These are phyloP conservation scores for Staurois parvus DNA, from an alignment of 2,797 vertebrate genomes.

Conservation along the genomic window DNA sequence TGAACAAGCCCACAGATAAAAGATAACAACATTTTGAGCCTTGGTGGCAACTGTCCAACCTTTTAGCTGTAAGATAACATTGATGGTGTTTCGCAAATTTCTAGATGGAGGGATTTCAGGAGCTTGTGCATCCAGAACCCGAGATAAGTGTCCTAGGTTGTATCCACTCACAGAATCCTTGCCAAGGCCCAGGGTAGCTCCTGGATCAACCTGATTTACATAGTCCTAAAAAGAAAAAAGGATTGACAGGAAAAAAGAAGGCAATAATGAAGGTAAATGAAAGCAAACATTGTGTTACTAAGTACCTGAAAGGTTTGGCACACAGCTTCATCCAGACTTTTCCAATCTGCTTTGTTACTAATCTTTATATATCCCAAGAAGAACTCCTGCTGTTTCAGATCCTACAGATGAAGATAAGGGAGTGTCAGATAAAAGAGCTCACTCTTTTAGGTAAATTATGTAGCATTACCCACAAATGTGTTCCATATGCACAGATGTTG, in stretches of 20 bases:
- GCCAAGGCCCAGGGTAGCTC: conserved; percentile 88
- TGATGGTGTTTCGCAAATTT: conserved; percentile 77
- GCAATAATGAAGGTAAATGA: not conserved
- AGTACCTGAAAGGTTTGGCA: conserved; percentile 88
- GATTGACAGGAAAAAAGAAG: not conserved
- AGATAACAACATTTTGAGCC: not conserved
- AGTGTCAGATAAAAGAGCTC: not conserved
- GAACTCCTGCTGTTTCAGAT: conserved; percentile 89
- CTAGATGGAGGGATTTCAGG: conserved; percentile 82
- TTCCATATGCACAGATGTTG: not conserved
- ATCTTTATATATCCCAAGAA: conserved; percentile 88
- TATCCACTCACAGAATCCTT: conserved; percentile 89
- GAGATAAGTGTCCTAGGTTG: conserved; percentile 84
- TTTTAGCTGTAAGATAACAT: conserved; percentile 86
- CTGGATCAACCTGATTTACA: conserved; percentile 90
- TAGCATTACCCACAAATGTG: not conserved
- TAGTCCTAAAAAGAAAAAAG: conserved; percentile 81
- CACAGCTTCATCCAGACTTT: conserved; percentile 87
- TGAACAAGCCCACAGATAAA: not conserved
- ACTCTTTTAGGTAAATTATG: not conserved
- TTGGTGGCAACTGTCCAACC: conserved; percentile 71
- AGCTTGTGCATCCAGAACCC: conserved; percentile 82
- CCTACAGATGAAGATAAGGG: conserved; percentile 69
- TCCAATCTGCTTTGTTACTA: conserved; percentile 86
- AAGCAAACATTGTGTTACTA: not conserved